Base-by-base conservation (phyloP, 2,797 vertebrate genomes). In the Helarctos malayanus region DNA sequence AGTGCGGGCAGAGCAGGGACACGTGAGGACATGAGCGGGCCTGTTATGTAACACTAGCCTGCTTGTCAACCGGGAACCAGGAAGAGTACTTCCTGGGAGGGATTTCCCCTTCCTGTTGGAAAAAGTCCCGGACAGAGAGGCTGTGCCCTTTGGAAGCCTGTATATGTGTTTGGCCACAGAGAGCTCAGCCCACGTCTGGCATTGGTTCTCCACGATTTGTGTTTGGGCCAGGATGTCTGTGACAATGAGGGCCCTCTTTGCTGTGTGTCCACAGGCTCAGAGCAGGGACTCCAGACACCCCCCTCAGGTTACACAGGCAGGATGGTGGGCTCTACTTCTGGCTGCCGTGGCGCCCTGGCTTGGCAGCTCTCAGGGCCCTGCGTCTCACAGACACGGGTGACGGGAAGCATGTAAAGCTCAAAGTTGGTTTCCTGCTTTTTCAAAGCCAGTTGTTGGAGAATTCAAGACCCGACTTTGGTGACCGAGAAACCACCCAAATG, bases 21-120 rank as follows among this genome's bases (percentile, higher is more conserved):
- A 6, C 2, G 0, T 0, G 47, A 92, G 89, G 85, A 73, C 52
- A 16, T 0, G 2, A 38, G 29, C 86, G 12, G 57, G 19, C 47
- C 56, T 5, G 4, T 93, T 91, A 86, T 0, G 29, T 41, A 95
- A 96, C 29, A 38, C 11, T 18, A 83, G 75, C 52, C 78, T 85
- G 78, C 88, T 89, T n/a, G 61, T 96, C 90, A 79, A 23, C 84
- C 73, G 49, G 59, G 90, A 68, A 56, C 89, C 35, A 29, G 59
- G 83, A 93, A 85, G 79, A 73, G 88, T 2, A 0, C 29, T 12
- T 81, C 71, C 75, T 38, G 29, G 81, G 61, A 92, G 87, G 87
- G 96, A 86, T 87, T 91, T 94, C 61, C 95, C 76, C 88, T 94
- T 96, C 85, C 95, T 56, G 7, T 54, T 56, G 61, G 32, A 65